Percentiles rank a stretch among this genome's conserved stretches.
phyloP scores from a whole-genome alignment of 2,888 invertebrate genomes.

The Orgyia antiqua region DNA sequence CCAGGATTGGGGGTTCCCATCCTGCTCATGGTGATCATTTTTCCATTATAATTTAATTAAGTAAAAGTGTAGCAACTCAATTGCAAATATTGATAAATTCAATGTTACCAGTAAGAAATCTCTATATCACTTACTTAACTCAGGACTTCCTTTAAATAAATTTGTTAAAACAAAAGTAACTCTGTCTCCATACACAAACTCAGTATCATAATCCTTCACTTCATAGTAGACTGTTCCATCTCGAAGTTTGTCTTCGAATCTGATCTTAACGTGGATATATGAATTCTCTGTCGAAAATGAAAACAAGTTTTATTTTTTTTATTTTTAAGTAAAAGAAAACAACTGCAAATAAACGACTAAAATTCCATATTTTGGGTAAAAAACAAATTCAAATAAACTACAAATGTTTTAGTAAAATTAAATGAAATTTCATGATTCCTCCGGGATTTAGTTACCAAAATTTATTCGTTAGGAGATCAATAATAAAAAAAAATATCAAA shows the following conservation, averaged over 20 bases:
- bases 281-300: constrained; percentile 42
- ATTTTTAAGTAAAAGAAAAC: no score
- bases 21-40: no score
- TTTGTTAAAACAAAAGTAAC: constrained; percentile 46
- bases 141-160: constrained; percentile 52
- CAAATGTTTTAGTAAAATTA: no score
- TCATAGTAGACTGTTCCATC: constrained; percentile 45
- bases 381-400: no score
- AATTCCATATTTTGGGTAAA: no score
- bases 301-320: background rate
- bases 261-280: constrained; percentile 28
- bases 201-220: constrained; percentile 35
- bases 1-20: no score
- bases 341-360: no score
- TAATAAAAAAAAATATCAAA: no score
- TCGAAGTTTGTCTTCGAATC: constrained; percentile 38
- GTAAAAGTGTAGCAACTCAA: no score
- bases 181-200: constrained; percentile 37
- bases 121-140: constrained; percentile 58
- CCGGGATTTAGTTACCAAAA: no score
- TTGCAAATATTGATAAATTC: background rate
- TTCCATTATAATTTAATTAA: background rate
- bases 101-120: background rate
- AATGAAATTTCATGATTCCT: no score
- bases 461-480: no score